A percentile compares a stretch with the other conserved stretches of the same genome.
phyloP scores from a whole-genome alignment of 2,797 vertebrate genomes.

The Clarias fuscus region DNA sequence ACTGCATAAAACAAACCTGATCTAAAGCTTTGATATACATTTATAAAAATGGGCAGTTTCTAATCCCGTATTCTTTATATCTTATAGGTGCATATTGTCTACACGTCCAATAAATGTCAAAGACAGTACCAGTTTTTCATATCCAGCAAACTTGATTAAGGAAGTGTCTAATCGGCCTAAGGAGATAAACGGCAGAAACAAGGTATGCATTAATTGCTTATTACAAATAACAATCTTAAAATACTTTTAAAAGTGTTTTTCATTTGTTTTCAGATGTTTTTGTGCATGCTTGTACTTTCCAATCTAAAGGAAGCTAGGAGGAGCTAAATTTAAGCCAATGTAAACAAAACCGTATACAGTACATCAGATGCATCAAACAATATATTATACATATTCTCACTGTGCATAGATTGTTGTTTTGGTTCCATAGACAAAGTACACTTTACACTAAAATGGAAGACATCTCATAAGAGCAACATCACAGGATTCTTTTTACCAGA shows the following conservation, averaged over 20 bases:
- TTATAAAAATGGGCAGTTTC: neutral
- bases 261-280: neutral
- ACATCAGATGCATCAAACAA: neutral
- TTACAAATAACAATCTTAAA: neutral
- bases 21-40: neutral
- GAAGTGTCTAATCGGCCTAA: slow-evolving; percentile 63
- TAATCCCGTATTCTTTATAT: slow-evolving; percentile 38
- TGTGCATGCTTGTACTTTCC: neutral
- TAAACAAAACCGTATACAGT: neutral
- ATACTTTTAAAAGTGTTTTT: neutral
- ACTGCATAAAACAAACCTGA: neutral
- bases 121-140: slow-evolving; percentile 7
- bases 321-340: neutral
- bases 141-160: slow-evolving; percentile 72
- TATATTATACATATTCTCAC: neutral
- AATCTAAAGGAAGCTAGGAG: neutral
- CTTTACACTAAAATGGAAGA: neutral
- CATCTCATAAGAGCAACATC: neutral
- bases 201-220: slow-evolving; percentile 70
- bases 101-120: slow-evolving; percentile 54
- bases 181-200: slow-evolving; percentile 72
- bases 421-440: neutral
- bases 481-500: neutral
- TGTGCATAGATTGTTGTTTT: neutral
- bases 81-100: slow-evolving; percentile 64